phyloP scores from a whole-genome alignment of 2,113 vertebrate genomes.

The Antigone vipio region DNA sequence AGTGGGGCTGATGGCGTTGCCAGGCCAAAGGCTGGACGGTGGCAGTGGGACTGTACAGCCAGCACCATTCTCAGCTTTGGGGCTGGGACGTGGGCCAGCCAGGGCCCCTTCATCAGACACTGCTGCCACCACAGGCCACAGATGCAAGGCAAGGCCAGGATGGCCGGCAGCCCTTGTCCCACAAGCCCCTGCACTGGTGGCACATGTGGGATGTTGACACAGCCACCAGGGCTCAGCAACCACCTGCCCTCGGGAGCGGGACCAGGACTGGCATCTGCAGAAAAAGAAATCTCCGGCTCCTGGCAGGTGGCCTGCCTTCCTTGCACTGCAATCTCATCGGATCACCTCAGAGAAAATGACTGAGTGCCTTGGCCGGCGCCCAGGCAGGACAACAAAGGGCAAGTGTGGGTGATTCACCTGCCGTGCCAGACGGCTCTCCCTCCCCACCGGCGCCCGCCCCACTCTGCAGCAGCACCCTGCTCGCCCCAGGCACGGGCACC shows the following conservation, averaged over 20 bases:
- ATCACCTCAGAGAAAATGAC: conserved; percentile 21
- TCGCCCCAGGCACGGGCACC: accelerated
- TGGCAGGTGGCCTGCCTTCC: not conserved
- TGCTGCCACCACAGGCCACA: not conserved
- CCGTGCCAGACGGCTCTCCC: not conserved
- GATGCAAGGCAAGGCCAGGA: accelerated
- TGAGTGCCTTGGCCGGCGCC: not conserved
- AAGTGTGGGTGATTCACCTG: accelerated
- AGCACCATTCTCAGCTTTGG: not conserved
- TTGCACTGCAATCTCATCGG: accelerated
- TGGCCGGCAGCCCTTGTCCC: not conserved
- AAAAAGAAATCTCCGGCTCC: not conserved
- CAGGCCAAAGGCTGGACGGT: accelerated
- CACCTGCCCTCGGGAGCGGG: not conserved
- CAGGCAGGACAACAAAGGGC: not conserved
- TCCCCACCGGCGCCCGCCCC: accelerated
- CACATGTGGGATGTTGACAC: not conserved
- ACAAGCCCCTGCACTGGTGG: too few species aligned
- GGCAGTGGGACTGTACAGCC: not conserved
- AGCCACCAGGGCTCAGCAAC: accelerated
- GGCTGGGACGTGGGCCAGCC: not conserved
- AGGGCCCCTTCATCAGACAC: not conserved
- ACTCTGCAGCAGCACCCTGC: accelerated
- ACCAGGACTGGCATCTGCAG: not conserved
- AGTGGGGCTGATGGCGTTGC: accelerated